phyloP scores from a whole-genome alignment of 2,888 invertebrate genomes.

The Pachycephus smyrnensis region DNA sequence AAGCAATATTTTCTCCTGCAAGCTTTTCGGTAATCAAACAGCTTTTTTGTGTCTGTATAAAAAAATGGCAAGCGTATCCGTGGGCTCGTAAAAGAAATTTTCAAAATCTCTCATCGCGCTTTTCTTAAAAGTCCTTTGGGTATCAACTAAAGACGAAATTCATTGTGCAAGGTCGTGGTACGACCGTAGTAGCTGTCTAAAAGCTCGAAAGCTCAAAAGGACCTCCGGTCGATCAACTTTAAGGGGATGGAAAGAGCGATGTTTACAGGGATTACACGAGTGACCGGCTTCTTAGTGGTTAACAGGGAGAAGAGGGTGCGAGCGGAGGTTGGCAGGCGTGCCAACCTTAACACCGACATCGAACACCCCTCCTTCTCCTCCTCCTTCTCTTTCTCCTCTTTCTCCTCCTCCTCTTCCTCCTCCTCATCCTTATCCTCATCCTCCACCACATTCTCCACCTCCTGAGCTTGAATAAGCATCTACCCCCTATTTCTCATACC shows the following conservation, averaged over 20 bases:
- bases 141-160: not conserved
- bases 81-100: no score
- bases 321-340: not conserved
- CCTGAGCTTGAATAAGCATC: not conserved
- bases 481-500: not conserved
- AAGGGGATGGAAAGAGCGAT: not conserved
- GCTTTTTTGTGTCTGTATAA: no score
- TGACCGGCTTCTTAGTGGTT: slow-evolving; percentile 25
- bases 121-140: no score
- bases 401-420: no score
- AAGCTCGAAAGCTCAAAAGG: not conserved
- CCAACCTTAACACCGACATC: not conserved
- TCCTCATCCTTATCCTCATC: no score
- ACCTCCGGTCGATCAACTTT: not conserved
- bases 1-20: no score
- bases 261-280: slow-evolving; percentile 40
- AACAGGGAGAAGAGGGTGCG: not conserved
- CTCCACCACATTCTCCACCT: no score
- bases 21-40: no score
- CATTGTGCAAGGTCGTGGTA: not conserved
- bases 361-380: no score
- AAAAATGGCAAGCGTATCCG: no score
- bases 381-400: no score
- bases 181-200: not conserved
- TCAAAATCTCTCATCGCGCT: not conserved